Percentiles rank a stretch among this genome's conserved stretches.
Conservation (phyloP, 2,797 vertebrate genomes). For the Pachyuromys duprasi region DNA sequence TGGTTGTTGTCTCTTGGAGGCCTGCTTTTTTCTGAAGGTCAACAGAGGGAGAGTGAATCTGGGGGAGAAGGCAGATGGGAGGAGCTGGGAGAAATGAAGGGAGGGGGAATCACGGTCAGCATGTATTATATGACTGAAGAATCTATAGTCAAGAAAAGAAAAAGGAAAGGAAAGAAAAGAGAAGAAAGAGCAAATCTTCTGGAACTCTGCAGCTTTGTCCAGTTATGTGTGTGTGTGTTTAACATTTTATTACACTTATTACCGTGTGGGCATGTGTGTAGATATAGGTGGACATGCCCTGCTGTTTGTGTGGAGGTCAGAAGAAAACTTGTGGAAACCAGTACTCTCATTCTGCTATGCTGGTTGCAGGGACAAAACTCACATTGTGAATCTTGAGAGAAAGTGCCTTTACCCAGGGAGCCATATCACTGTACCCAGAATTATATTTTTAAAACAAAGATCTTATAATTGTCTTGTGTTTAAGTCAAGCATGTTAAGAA, state of each 20-base stretch:
- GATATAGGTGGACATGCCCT: neutral
- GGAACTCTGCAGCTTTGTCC: neutral
- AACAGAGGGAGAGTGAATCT: too few relatives aligned
- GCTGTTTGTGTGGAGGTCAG: neutral
- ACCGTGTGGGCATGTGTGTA: neutral
- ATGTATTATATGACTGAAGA: neutral
- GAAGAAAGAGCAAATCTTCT: neutral
- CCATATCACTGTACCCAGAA: neutral
- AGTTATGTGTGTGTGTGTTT: too few relatives aligned
- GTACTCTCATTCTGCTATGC: neutral
- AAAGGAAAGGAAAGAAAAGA: neutral
- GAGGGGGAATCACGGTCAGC: neutral
- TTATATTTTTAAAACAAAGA: neutral
- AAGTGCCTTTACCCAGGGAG: neutral
- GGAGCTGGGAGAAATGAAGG: neutral
- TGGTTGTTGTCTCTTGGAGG: neutral
- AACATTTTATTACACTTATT: neutral
- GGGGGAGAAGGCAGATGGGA: neutral
- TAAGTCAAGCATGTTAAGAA: slow-evolving; percentile 7
- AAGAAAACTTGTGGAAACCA: neutral
- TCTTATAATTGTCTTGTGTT: neutral
- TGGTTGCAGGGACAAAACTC: neutral
- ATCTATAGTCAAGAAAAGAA: neutral
- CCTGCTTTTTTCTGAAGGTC: neutral
- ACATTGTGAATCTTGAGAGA: neutral